Percentiles rank a stretch among this genome's conserved stretches.
These are phyloP conservation scores for Canis aureus DNA, from an alignment of 2,113 vertebrate species.

Conservation along the genomic window DNA sequence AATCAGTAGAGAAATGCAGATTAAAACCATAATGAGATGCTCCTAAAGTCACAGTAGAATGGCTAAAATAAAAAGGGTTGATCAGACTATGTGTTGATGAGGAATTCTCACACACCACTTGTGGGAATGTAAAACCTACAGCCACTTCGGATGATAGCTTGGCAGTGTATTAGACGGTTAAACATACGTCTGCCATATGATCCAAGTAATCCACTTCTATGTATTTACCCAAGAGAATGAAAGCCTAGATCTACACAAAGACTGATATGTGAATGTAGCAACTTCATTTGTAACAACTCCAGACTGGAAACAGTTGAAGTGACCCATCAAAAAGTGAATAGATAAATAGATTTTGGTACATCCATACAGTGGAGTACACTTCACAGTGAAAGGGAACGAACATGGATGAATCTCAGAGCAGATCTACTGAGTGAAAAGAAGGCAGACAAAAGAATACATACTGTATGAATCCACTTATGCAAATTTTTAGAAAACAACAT, in stretches of 20 bases:
- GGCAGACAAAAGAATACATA: not conserved
- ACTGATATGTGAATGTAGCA: not conserved
- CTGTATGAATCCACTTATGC: not conserved
- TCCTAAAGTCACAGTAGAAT: not conserved
- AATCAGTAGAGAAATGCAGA: not conserved
- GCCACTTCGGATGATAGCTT: not conserved
- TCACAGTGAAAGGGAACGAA: not conserved
- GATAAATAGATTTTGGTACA: not conserved
- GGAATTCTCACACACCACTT: not conserved
- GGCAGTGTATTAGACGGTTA: not conserved
- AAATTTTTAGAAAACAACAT: not conserved
- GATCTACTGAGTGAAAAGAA: not conserved
- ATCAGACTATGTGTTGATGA: not conserved
- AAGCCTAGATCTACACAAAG: not conserved
- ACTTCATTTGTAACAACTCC: not conserved
- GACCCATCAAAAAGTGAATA: not conserved
- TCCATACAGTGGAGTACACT: not conserved
- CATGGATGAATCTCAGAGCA: not conserved
- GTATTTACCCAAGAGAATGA: slow-evolving; percentile 4
- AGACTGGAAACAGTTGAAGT: not conserved
- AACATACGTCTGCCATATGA: not conserved
- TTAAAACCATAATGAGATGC: not conserved
- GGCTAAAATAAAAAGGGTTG: not conserved
- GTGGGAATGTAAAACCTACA: not conserved
- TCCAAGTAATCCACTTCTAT: not conserved